phyloP scores from a whole-genome alignment of 2,888 invertebrate species.

The Rhodophaea formosa region DNA sequence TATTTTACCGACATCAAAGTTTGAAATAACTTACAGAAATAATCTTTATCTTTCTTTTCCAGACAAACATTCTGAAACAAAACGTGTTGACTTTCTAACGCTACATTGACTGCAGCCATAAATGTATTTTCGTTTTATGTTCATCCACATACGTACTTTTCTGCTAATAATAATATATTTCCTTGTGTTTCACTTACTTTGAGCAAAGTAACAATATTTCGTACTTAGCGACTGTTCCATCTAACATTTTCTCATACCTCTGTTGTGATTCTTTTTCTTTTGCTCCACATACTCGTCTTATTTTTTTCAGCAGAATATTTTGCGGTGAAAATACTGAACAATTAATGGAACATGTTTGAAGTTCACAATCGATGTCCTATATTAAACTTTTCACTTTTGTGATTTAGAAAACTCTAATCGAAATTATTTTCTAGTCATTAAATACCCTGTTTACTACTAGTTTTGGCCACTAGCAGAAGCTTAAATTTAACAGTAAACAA shows the following conservation, averaged over 20 bases:
- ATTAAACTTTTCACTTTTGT: no score
- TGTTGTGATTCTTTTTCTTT: constrained; percentile 7
- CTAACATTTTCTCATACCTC: constrained; percentile 24
- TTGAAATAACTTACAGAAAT: background rate
- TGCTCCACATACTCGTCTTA: no score
- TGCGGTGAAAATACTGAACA: no score
- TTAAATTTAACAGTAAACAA: no score
- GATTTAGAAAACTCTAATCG: no score
- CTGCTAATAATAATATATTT: constrained; percentile 45
- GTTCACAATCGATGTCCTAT: no score
- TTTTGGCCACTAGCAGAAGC: no score
- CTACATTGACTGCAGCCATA: constrained; percentile 42
- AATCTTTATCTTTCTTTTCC: background rate
- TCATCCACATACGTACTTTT: constrained; percentile 27
- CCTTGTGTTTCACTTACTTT: constrained; percentile 45
- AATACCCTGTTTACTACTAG: no score
- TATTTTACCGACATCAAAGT: no score
- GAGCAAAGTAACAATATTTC: constrained; percentile 45
- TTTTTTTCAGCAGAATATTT: background rate
- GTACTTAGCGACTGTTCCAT: constrained; percentile 38
- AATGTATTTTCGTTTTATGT: constrained; percentile 58
- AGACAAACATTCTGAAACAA: background rate
- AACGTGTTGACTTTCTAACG: constrained; percentile 11
- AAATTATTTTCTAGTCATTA: no score
- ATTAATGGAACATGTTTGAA: no score